Base-by-base conservation (phyloP, 2,113 vertebrate genomes). In the Urocitellus parryii region DNA sequence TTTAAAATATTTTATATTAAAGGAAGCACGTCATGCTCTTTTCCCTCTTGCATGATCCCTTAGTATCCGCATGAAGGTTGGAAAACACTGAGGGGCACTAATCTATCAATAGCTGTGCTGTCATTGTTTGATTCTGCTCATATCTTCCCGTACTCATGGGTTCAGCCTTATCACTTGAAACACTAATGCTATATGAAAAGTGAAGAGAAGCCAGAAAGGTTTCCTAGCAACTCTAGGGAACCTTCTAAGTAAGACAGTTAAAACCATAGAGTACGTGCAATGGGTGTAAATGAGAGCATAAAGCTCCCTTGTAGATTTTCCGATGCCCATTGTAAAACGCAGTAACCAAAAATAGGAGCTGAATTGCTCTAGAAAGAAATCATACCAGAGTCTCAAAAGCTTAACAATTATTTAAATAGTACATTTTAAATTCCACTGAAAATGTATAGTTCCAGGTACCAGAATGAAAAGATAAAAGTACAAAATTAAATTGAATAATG, bases 221-320 rank as follows among this genome's bases (percentile, higher is more conserved):
- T 98, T 98, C 98, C 98, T 98, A 99, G 98, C 97, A 99, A 98
- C 98, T 98, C 98, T 97, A 97, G 97, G 98, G 96, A 98, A 98
- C 97, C 93, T 97, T 98, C 97, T 97, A 98, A 98, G 98, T 96
- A 94, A 98, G 98, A 98, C 97, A 97, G 97, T 98, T 98, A 98
- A 99, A 99, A 97, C 97, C 96, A 76, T 93, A 94, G 53, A 93
- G 97, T 98, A 98, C 96, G 95, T 98, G 98, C 97, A 82, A 78
- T 6, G 98, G 93, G 97, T 98, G 93, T 97, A 98, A 98, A 99
- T 97, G 48, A 98, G 96, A 85, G 48, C 97, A 86, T 56, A 94
- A 94, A 93, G 88, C 94, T 97, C 96, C 97, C 94, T 92, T 83
- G 87, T 80, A 97, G 98, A 98, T 98, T 98, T 98, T 98, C 96